Evolutionary conservation across 2,888 invertebrate genomes (phyloP), one percentile per base, ranked within the genome.

Genomic region (Metalampra italica): DNA sequence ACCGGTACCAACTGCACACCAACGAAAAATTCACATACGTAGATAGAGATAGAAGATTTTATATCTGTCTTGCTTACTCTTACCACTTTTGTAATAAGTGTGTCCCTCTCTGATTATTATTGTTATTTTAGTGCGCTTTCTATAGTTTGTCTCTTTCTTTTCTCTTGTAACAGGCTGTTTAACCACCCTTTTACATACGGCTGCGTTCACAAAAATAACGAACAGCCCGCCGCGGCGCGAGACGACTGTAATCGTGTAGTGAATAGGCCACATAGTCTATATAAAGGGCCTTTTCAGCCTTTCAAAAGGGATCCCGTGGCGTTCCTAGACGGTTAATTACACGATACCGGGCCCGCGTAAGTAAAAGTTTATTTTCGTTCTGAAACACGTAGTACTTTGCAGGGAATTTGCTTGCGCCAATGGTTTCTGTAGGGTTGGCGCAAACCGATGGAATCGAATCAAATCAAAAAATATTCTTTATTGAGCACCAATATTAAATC

Each of bases 181-280:
- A 38, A 29, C 22, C n/a, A 13, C 38, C 29, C 45, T 37, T 37
- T 80, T 81, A 79, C 75, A 75, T 78, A 83, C 87, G 89, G 80
- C 78, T 87, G 84, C 86, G 78, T 89, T 78, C 82, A 87, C 89
- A 85, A 88, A 89, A 89, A 89, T 90, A 90, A 90, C 88, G 87
- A 90, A 84, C 79, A 68, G 68, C 64, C 11, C 36, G 36, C 1
- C 32, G 66, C 68, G 72, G 65, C 68, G 74, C 68, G 74, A 75
- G 77, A 78, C 74, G 67, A 67, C 68, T 65, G 68, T 72, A 80
- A 81, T 82, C 84, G 78, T 67, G 75, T 70, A 68, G 65, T 82
- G 83, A 84, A 84, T 83, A 71, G 78, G 11, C 4, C 29, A 34
- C 30, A 60, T 52, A 53, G 56, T 50, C 58, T 57, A 57, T 60